Evolutionary conservation across 2,797 vertebrate genomes (phyloP).

Genomic region (Urophycis tenuis): DNA sequence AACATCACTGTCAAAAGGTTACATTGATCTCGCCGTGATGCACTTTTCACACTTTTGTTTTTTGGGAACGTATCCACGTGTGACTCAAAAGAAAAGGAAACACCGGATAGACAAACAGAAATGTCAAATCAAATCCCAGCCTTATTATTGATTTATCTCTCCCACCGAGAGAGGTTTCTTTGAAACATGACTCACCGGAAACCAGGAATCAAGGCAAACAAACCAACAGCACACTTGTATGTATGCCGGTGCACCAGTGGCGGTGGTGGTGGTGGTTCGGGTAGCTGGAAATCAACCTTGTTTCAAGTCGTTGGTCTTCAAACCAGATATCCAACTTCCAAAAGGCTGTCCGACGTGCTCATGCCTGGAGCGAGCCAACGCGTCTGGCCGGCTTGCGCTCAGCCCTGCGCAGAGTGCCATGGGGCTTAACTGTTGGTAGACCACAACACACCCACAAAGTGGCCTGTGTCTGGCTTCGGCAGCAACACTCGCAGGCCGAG

Average conservation of each 20-base stretch:
- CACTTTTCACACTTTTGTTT: not conserved
- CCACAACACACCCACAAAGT: conserved; percentile 5
- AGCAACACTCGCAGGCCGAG: not conserved
- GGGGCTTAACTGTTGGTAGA: conserved; percentile 9
- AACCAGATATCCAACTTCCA: conserved; percentile 14
- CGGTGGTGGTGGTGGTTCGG: not conserved
- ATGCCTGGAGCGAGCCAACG: not conserved
- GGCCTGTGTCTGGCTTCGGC: not conserved
- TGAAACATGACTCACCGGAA: not conserved
- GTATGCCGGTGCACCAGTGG: too few relatives aligned
- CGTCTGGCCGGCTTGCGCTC: conserved; percentile 18
- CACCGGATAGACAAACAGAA: not conserved
- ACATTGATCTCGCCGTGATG: not conserved
- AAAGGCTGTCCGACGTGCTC: not conserved
- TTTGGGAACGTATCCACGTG: not conserved
- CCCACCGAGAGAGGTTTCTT: not conserved
- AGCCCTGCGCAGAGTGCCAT: conserved; percentile 16
- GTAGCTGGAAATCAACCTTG: conserved; percentile 17
- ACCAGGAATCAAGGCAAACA: conserved; percentile 2
- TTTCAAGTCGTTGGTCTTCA: conserved; percentile 31
- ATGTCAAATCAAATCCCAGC: not conserved
- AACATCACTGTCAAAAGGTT: not conserved
- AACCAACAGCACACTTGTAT: conserved; percentile 5
- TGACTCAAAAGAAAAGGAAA: not conserved
- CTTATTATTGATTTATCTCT: not conserved